phyloP scores from a whole-genome alignment of 2,113 vertebrate species.

The Myanophis thanlyinensis region DNA sequence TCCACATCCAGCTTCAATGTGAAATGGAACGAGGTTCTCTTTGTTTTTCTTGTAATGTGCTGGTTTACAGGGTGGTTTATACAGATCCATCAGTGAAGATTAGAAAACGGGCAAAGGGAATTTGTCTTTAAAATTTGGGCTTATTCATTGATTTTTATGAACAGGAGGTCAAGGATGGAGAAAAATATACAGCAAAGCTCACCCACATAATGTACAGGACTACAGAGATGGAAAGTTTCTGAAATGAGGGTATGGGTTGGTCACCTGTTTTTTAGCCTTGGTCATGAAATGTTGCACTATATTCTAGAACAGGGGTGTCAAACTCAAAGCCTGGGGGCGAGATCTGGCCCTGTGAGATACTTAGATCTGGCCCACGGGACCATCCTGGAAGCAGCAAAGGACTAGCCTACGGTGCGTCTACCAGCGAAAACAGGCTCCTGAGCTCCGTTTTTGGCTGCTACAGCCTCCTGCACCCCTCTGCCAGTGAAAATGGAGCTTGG shows the following conservation, averaged over 20 bases:
- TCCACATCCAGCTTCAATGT: not conserved
- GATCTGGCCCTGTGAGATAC: too few species aligned
- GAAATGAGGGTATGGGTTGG: not conserved
- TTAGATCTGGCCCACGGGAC: too few species aligned
- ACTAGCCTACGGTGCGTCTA: too few species aligned
- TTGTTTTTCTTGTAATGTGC: not conserved
- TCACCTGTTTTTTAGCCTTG: not conserved
- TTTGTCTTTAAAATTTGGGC: not conserved
- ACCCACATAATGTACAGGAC: not conserved
- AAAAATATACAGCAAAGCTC: not conserved
- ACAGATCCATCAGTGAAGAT: not conserved
- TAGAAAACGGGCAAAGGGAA: not conserved
- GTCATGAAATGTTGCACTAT: not conserved
- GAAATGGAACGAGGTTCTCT: not conserved
- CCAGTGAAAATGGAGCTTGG: too few species aligned
- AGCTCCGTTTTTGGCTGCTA: too few species aligned
- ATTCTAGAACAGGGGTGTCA: too few species aligned
- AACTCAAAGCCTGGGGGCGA: too few species aligned
- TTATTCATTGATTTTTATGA: not conserved
- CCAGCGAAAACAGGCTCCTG: too few species aligned
- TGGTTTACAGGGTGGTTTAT: not conserved
- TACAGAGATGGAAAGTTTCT: not conserved
- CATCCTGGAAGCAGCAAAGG: too few species aligned
- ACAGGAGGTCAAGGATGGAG: not conserved
- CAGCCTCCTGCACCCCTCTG: too few species aligned